These are phyloP conservation scores for Bombus haemorrhoidalis DNA, from an alignment of 1,140 invertebrate species.

Conservation along the genomic window DNA sequence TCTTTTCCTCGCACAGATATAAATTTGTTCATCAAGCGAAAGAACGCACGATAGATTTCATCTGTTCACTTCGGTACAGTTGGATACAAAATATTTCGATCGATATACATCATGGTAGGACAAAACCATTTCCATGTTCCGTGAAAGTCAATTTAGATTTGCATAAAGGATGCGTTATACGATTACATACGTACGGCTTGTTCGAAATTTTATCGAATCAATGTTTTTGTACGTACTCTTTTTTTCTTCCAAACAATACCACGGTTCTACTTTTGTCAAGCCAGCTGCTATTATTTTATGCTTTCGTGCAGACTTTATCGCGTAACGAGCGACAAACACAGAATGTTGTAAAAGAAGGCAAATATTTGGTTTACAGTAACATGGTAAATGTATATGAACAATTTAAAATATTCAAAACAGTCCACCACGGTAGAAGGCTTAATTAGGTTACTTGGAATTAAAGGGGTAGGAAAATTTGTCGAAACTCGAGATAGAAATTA, in stretches of 20 bases:
- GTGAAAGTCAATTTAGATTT: constrained; percentile 1
- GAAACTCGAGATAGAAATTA: not conserved
- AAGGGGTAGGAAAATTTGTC: not conserved
- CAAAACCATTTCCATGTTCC: not conserved
- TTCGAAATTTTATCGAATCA: not conserved
- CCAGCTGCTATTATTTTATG: not conserved
- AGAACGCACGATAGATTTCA: not conserved
- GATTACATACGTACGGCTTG: not conserved
- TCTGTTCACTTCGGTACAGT: not conserved
- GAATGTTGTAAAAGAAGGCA: too few species aligned
- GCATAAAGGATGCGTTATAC: not conserved
- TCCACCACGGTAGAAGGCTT: not conserved
- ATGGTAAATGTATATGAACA: not conserved
- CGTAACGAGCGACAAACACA: not conserved
- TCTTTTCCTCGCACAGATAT: too few species aligned
- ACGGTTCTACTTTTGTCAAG: not conserved
- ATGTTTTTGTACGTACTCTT: not conserved
- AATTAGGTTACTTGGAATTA: not conserved
- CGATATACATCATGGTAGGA: not conserved
- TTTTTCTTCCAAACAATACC: not conserved
- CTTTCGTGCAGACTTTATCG: not conserved
- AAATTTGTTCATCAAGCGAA: not conserved
- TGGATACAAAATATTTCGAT: not conserved
- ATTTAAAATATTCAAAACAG: not conserved
- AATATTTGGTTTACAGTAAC: not conserved